These are phyloP conservation scores for Loris lydekkerianus DNA, from an alignment of 2,797 vertebrate species.

Conservation along the genomic window DNA sequence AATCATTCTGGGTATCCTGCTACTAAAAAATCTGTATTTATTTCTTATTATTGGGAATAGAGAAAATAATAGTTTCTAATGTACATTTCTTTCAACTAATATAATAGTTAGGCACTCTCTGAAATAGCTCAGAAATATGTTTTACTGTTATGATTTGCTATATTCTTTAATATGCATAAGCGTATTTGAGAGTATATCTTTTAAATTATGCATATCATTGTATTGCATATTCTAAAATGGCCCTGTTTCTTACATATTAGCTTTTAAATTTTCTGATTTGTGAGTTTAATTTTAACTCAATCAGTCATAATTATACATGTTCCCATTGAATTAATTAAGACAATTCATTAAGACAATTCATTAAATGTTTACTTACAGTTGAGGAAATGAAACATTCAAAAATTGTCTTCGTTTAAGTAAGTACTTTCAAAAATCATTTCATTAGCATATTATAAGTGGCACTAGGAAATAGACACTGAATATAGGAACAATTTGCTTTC, in stretches of 20 bases:
- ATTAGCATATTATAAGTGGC: slow-evolving; percentile 19
- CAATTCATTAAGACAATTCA: neutral
- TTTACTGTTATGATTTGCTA: neutral
- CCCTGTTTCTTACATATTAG: neutral
- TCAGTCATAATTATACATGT: slow-evolving; percentile 2
- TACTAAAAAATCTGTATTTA: neutral
- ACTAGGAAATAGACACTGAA: neutral
- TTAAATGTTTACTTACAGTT: slow-evolving; percentile 54
- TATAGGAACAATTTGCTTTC: neutral
- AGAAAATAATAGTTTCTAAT: neutral
- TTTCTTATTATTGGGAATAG: neutral
- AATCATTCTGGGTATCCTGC: neutral
- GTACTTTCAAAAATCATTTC: neutral
- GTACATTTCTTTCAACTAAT: neutral
- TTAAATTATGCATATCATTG: neutral
- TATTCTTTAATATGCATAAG: neutral
- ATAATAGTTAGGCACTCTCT: neutral
- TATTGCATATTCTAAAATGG: neutral
- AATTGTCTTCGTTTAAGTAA: slow-evolving; percentile 27
- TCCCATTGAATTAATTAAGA: neutral
- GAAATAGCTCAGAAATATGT: neutral
- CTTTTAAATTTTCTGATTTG: slow-evolving; percentile 45
- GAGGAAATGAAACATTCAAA: slow-evolving; percentile 20
- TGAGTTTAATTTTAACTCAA: neutral
- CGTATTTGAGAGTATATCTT: neutral